Percentiles rank a stretch among this genome's conserved stretches.
phyloP scores from a whole-genome alignment of 2,797 vertebrate genomes.

The Chaetophractus vellerosus region DNA sequence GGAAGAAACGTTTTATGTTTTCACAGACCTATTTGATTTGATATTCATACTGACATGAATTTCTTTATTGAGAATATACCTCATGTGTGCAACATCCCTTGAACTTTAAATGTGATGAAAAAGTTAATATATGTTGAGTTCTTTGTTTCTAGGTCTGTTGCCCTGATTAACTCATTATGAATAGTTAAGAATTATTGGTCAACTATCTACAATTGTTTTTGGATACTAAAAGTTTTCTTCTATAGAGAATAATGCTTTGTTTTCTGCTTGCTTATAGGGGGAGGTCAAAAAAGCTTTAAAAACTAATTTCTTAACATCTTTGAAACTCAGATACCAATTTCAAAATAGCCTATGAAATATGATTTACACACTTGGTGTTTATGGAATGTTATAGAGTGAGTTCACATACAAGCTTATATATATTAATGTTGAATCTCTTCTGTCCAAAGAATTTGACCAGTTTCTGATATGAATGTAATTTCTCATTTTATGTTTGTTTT shows the following conservation, averaged over 20 bases:
- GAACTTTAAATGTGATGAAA: constrained; percentile 56
- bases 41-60: not conserved
- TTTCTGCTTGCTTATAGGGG: not conserved
- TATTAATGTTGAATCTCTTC: not conserved
- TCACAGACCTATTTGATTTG: constrained; percentile 20
- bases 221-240: constrained; percentile 32
- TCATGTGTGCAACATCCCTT: constrained; percentile 25
- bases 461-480: constrained; percentile 14
- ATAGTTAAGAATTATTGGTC: constrained; percentile 13
- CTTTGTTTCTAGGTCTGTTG: constrained; percentile 22
- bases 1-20: constrained; percentile 55
- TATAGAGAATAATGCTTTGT: not conserved
- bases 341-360: not conserved
- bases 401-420: not conserved
- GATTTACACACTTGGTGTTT: not conserved
- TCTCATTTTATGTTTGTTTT: constrained; percentile 51
- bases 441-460: constrained; percentile 28
- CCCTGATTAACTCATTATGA: constrained; percentile 13
- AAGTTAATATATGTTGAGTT: constrained; percentile 55
- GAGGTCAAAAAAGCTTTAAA: constrained; percentile 38
- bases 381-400: not conserved
- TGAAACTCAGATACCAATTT: not conserved
- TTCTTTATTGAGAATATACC: constrained; percentile 23
- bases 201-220: constrained; percentile 28
- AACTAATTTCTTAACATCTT: constrained; percentile 1